Percentiles rank a stretch among this genome's conserved stretches.
Conservation (phyloP, 2,797 vertebrate species). For the Mormyrus hasselquistii region DNA sequence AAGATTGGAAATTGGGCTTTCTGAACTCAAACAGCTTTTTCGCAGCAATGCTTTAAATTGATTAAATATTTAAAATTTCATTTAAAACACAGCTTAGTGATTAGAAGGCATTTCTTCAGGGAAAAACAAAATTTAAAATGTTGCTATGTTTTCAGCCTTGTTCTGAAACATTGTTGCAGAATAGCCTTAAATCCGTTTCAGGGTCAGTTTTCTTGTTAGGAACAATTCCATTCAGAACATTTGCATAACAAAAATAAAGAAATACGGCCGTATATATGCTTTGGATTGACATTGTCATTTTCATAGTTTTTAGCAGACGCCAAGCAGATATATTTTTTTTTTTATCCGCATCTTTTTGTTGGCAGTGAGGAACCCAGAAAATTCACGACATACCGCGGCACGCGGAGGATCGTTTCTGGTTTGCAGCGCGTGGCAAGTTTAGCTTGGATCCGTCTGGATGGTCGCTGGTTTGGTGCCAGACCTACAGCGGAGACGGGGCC, state of each 20-base stretch:
- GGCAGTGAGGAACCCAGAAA: background rate
- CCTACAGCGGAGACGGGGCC: slow-evolving; percentile 7
- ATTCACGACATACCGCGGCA: background rate
- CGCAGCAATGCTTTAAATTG: background rate
- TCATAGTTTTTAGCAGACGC: background rate
- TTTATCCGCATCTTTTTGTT: background rate
- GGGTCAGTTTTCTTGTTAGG: background rate
- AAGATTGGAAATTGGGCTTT: background rate
- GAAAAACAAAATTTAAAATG: background rate
- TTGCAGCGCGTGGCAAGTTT: background rate
- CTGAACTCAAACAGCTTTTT: background rate
- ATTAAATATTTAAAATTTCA: background rate
- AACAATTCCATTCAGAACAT: background rate
- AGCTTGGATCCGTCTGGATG: background rate
- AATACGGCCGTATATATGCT: background rate
- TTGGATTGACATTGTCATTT: background rate
- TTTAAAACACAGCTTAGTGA: background rate
- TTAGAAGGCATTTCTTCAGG: background rate
- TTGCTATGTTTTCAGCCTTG: background rate
- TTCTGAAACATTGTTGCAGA: background rate
- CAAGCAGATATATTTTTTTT: background rate
- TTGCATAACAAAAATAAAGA: background rate
- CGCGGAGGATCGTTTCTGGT: background rate
- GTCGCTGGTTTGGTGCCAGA: background rate
- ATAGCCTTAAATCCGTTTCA: background rate